Base-by-base conservation (phyloP, 2,113 vertebrate species). In the Sus scrofa region DNA sequence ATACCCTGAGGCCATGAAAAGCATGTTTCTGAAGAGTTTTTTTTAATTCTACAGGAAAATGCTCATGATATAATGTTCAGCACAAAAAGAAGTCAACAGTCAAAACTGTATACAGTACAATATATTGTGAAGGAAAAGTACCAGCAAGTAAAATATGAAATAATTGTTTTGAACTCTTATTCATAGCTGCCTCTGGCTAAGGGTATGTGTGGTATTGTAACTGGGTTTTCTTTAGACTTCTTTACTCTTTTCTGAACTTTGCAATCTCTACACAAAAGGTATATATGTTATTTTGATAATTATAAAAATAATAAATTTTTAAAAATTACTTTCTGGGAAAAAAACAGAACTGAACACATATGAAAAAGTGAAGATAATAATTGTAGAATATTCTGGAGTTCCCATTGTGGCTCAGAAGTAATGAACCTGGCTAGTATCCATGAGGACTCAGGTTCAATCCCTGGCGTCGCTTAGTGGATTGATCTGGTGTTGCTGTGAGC, bases 21-120 rank as follows among this genome's bases (percentile, higher is more conserved):
- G 22, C 32, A n/a, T 56, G 74, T 37, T 73, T 92, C 62, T 18
- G 7, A 92, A 58, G 52, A 70, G 26, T 7, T 65, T 62, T 93
- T 93, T 82, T 89, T 52, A 94, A 54, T 68, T 62, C 10, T 83
- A 32, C 15, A 83, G 68, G 34, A 68, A 92, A 92, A 67, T 39
- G 22, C 2, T 50, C 8, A 1, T 52, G 24, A 52, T 71, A 82
- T 18, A 70, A 68, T 32, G 6, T 56, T 78, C 78, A 58, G 19
- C 13, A 52, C 63, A 74, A 93, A 85, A 89, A 83, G 27, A 83
- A 62, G 74, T 56, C 3, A 63, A 52, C 37, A 60, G 34, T 67
- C 56, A 82, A 62, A 90, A 63, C 2, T 82, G 37, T 54, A 13
- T 83, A 56, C 11, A 70, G 15, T 58, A 86, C 62, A 92, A 26